Base-by-base conservation (phyloP, 2,113 vertebrate genomes). In the Chaetorhynchus papuensis region DNA sequence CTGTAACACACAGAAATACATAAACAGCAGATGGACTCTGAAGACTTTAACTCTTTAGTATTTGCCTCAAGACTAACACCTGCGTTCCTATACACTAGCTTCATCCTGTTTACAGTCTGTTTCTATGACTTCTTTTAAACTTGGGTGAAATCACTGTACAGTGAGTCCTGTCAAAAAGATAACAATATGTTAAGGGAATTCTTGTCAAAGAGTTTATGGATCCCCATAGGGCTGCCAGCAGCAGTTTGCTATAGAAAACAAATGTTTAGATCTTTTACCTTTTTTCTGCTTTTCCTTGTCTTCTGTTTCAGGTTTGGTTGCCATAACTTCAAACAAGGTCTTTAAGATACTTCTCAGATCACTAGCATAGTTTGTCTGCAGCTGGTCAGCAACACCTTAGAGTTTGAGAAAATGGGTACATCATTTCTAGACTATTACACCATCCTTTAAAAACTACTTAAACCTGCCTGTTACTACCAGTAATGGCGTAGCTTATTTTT, bases 351-450 rank as follows among this genome's bases (percentile, higher is more conserved):
- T 99, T 80, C 99, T 98, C 79, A 99, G 98, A 97, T 99, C 99
- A 81, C 99, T 99, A 30, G 99, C 99, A 41, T 99, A 99, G 98
- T 99, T 99, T 18, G 99, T 99, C 98, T 99, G 99, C 95, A 99
- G 97, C 97, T 99, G 99, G 98, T 99, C 99, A 68, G 99, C 99
- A 69, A 99, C 99, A 87, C 99, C 99, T 99, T 99, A 90, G 26
- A 47, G 35, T 74, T 75, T 30, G 28, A 83, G 42, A 78, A 90
- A 77, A 89, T 1, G 2, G 13, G 10, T 39, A 63, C 63, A 59
- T 21, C 2, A 27, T 41, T 77, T 94, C 63, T 63, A 39, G 41
- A 45, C 11, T 42, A 37, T 53, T 66, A 66, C 6, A 87, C 11
- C 53, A 37, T 5, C 24, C 45, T 21, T 59, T 4, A 54, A 82